Conservation (phyloP, 2,113 vertebrate species). For the Centropristis striata region DNA sequence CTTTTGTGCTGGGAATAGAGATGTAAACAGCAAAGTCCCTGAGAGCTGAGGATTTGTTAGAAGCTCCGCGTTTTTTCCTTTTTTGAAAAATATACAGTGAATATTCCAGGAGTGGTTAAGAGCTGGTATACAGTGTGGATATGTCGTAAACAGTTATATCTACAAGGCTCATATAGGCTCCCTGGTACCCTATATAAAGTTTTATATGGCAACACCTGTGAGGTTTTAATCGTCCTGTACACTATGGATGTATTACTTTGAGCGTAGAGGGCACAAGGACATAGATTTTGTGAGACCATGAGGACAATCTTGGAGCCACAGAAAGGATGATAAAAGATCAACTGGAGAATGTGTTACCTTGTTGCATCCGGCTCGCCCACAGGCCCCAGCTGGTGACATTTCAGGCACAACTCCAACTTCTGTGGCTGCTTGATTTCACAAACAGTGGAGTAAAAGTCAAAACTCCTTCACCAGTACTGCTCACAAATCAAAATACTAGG, state of each 20-base stretch:
- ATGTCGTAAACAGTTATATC: slow-evolving; percentile 9
- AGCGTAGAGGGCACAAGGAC: slow-evolving; percentile 23
- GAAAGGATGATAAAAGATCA: slow-evolving; percentile 37
- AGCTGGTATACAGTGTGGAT: slow-evolving; percentile 18
- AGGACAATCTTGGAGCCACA: slow-evolving; percentile 9
- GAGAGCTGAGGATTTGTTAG: slow-evolving; percentile 64
- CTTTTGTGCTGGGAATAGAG: slow-evolving; percentile 62
- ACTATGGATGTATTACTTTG: slow-evolving; percentile 28
- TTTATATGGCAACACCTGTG: slow-evolving; percentile 32
- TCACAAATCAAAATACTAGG: background rate
- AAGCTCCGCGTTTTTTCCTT: background rate
- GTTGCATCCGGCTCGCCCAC: background rate
- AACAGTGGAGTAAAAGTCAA: background rate
- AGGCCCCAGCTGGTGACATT: slow-evolving; percentile 1
- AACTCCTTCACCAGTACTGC: background rate
- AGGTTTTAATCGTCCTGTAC: slow-evolving; percentile 46
- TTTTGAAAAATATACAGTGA: slow-evolving; percentile 12
- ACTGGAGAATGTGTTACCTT: slow-evolving; percentile 4
- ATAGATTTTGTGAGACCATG: slow-evolving; percentile 29
- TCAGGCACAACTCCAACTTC: background rate
- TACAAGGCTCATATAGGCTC: slow-evolving; percentile 17
- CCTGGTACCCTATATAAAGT: slow-evolving; percentile 17
- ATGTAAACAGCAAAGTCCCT: slow-evolving; percentile 63
- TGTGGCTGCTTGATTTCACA: background rate
- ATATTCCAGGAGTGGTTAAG: slow-evolving; percentile 36